Percentiles rank a stretch among this genome's conserved stretches.
These are phyloP conservation scores for Forbesichthys agassizii DNA, from an alignment of 2,113 vertebrate species.

Conservation along the genomic window DNA sequence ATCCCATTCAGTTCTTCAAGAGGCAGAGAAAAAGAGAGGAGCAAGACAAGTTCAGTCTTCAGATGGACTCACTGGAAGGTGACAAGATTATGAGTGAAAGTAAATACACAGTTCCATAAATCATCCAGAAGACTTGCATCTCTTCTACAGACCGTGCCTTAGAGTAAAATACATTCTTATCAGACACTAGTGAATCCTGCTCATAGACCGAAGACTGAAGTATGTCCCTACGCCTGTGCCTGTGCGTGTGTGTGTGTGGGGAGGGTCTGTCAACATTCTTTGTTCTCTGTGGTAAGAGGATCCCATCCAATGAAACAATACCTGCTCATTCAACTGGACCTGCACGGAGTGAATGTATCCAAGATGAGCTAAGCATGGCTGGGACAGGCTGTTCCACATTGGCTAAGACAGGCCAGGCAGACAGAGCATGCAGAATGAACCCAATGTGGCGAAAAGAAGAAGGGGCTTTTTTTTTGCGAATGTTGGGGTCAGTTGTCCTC, in stretches of 20 bases:
- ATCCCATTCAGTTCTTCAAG: constrained; percentile 14
- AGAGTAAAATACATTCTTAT: constrained; percentile 27
- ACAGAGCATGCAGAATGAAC: constrained; percentile 39
- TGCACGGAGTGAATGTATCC: constrained; percentile 55
- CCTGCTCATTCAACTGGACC: constrained; percentile 61
- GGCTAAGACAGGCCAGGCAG: constrained; percentile 35
- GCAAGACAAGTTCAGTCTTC: constrained; percentile 17
- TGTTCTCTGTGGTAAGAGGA: constrained; percentile 68
- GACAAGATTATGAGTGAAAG: background rate
- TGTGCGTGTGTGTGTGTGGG: constrained; percentile 12
- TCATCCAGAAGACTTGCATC: constrained; percentile 7
- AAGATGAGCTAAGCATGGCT: constrained; percentile 37
- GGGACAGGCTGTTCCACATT: constrained; percentile 17
- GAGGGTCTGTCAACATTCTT: constrained; percentile 42
- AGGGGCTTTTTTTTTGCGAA: constrained; percentile 40
- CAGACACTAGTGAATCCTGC: constrained; percentile 42
- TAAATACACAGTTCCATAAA: background rate
- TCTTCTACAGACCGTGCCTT: constrained; percentile 7
- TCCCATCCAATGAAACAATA: constrained; percentile 65
- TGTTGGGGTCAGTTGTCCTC: constrained; percentile 23
- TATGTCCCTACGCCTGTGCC: constrained; percentile 6
- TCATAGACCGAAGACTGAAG: constrained; percentile 36
- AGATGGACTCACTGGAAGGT: background rate
- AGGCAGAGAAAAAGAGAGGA: constrained; percentile 17
- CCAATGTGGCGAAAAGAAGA: constrained; percentile 45